Conservation (phyloP, 2,797 vertebrate genomes). For the Clarias pachynema region DNA sequence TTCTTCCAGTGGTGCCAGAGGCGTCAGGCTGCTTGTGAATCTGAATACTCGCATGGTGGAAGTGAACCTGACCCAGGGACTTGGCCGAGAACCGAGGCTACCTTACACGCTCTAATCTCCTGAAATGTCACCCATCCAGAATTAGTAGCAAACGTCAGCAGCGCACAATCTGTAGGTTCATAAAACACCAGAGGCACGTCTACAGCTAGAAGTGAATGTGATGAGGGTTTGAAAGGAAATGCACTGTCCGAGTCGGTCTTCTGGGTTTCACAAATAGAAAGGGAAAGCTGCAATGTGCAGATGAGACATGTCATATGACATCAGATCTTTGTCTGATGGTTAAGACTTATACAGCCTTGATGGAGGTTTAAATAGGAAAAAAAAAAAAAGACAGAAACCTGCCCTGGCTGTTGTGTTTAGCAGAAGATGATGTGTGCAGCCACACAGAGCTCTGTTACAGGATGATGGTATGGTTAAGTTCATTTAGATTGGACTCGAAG, state of each 20-base stretch:
- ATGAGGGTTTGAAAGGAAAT: slow-evolving; percentile 23
- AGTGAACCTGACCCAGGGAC: slow-evolving; percentile 17
- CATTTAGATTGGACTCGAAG: slow-evolving; percentile 21
- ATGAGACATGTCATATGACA: background rate
- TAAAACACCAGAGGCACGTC: slow-evolving; percentile 26
- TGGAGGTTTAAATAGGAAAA: background rate
- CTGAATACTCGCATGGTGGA: slow-evolving; percentile 7
- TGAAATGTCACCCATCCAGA: slow-evolving; percentile 31
- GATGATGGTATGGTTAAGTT: slow-evolving; percentile 30
- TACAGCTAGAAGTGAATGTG: slow-evolving; percentile 21
- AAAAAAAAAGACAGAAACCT: slow-evolving; percentile 17
- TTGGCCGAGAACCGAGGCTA: background rate
- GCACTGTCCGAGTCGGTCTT: background rate
- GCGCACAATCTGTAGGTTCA: slow-evolving; percentile 13
- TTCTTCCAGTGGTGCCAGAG: slow-evolving; percentile 43
- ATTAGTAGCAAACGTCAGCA: slow-evolving; percentile 35
- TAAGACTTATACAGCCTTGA: background rate
- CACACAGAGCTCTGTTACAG: slow-evolving; percentile 31
- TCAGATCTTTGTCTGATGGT: background rate
- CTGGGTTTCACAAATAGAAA: background rate
- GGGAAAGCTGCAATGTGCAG: background rate
- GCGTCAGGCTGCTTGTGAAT: slow-evolving; percentile 21
- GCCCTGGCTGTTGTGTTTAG: background rate
- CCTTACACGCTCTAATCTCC: slow-evolving; percentile 16
- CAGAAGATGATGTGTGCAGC: slow-evolving; percentile 15